Evolutionary conservation across 2,113 vertebrate species (phyloP), one percentile per base, ranked within the genome.

Genomic region (Sarotherodon lohbergeri): DNA sequence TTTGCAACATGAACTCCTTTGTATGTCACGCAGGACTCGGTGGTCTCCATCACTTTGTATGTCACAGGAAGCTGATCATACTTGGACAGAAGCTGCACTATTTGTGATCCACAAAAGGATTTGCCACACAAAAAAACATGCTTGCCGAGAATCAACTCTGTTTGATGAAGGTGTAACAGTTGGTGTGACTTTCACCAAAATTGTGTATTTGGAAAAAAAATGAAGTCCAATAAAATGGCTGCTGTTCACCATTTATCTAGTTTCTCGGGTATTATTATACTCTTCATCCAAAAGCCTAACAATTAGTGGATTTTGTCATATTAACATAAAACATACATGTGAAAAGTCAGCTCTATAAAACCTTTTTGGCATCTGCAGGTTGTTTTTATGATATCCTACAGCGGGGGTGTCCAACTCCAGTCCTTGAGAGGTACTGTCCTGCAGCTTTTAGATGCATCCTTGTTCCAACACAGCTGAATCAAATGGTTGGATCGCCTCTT

Each of bases 151-250:
- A 76, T 80, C 46, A 1, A 66, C 39, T 36, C 22, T 36, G 27
- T 73, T 76, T 4, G 19, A 79, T 43, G 80, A 83, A 90, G 86
- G 78, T 90, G 29, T 78, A 55, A 93, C 66, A 86, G 24, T 48
- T 80, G 68, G 84, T 88, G 91, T 85, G 82, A 90, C 63, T 73
- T 22, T 89, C 88, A 81, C 82, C 91, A 90, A 55, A 86, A 79
- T 81, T 91, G 63, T 90, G 80, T 88, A 82, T 90, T 87, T 86
- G 81, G 13, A 1, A 46, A 73, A 81, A 57, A 88, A 88, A 86
- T 32, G 68, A 90, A 86, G 68, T 84, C 66, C 80, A 95, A 92
- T 95, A 94, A 95, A 96, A 86, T 90, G 91, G 88, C 92, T 90
- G 95, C 91, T 94, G 91, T 94, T 93, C 81, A 94, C 86, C 85